Conservation (phyloP, 1,140 invertebrate species). For the Drosophila lacertosa region DNA sequence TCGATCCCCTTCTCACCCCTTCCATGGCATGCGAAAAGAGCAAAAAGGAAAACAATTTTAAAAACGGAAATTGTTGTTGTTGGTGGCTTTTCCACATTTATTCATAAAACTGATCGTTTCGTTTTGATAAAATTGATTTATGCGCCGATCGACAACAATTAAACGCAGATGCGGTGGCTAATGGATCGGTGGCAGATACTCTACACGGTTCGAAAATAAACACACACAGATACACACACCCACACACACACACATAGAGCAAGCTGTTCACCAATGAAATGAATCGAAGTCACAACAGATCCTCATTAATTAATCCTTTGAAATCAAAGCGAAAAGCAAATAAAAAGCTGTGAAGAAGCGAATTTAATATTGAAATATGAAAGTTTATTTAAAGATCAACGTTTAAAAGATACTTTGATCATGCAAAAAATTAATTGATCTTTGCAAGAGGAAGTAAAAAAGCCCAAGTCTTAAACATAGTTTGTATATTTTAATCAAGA, state of each 20-base stretch:
- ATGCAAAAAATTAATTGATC: too few relatives aligned
- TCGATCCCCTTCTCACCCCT: constrained; percentile 30
- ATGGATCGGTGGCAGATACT: constrained; percentile 68
- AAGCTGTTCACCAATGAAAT: background rate
- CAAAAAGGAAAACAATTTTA: constrained; percentile 57
- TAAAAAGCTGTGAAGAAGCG: too few relatives aligned
- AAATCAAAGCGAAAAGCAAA: constrained; percentile 4
- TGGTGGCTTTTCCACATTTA: constrained; percentile 67
- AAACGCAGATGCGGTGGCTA: constrained; percentile 80
- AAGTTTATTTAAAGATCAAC: too few relatives aligned
- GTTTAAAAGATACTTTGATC: too few relatives aligned
- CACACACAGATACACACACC: background rate
- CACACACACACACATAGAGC: background rate
- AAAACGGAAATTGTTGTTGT: constrained; percentile 72
- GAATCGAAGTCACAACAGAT: background rate
- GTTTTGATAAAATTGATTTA: constrained; percentile 81
- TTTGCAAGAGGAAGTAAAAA: too few relatives aligned
- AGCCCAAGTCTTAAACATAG: too few relatives aligned
- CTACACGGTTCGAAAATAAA: background rate
- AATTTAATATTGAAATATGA: too few relatives aligned
- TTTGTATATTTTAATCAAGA: too few relatives aligned
- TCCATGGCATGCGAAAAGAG: constrained; percentile 58
- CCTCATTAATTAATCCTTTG: background rate
- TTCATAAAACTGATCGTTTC: constrained; percentile 81
- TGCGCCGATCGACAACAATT: constrained; percentile 79